Percentiles rank a stretch among this genome's conserved stretches.
phyloP scores from a whole-genome alignment of 2,797 vertebrate genomes.

The Corythornis leucogaster region DNA sequence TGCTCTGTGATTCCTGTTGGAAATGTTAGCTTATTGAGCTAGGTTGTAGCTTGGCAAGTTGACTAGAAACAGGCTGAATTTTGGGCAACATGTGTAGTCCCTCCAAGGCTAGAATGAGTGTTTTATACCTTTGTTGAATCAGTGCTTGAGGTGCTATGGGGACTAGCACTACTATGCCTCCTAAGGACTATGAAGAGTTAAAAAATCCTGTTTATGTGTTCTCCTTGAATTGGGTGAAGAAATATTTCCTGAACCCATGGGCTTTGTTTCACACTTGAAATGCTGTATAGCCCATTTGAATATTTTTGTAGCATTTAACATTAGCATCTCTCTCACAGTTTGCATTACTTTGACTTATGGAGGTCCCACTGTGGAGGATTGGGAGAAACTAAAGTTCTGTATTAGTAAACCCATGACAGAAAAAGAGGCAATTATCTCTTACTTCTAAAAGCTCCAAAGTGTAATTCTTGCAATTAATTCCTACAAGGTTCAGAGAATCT shows the following conservation, averaged over 20 bases:
- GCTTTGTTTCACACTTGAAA: constrained; percentile 62
- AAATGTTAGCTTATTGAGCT: not conserved
- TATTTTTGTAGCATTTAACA: constrained; percentile 53
- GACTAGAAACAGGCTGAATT: not conserved
- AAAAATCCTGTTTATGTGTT: constrained; percentile 17
- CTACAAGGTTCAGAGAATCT: constrained; percentile 43
- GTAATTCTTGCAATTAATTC: constrained; percentile 59
- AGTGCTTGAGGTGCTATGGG: not conserved
- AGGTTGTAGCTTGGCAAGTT: not conserved
- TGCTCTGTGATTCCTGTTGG: not conserved
- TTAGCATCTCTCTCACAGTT: constrained; percentile 56
- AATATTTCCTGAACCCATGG: constrained; percentile 48
- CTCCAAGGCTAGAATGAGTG: not conserved
- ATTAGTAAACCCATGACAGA: constrained; percentile 42
- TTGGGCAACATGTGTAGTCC: not conserved
- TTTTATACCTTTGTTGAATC: not conserved
- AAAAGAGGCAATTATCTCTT: constrained; percentile 58
- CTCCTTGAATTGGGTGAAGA: not conserved
- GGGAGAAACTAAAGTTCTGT: constrained; percentile 44
- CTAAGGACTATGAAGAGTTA: not conserved
- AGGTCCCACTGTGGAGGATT: constrained; percentile 57
- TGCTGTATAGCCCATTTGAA: constrained; percentile 53
- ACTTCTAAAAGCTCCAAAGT: constrained; percentile 47
- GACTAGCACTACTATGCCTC: not conserved
- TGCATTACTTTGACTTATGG: constrained; percentile 63